phyloP scores from a whole-genome alignment of 2,113 vertebrate species.

The Petaurus breviceps region DNA sequence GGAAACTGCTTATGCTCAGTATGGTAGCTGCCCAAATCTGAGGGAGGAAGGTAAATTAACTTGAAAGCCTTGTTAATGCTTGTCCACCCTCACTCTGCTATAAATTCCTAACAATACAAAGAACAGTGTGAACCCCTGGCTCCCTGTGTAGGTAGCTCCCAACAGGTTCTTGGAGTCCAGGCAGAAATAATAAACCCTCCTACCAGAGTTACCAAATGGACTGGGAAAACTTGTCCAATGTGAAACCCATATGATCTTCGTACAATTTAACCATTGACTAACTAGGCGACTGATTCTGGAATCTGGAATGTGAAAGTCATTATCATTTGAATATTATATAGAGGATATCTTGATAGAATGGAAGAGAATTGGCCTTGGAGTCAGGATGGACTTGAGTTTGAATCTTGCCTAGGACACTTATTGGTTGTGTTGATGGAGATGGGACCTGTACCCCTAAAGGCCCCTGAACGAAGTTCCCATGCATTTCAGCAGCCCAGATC shows the following conservation, averaged over 20 bases:
- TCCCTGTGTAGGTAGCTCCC: background rate
- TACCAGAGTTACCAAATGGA: background rate
- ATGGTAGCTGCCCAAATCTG: background rate
- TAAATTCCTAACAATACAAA: background rate
- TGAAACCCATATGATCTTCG: background rate
- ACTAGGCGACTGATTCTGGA: background rate
- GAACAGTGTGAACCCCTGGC: background rate
- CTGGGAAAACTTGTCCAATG: background rate
- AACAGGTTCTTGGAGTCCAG: background rate
- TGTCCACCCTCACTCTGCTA: background rate
- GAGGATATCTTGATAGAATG: background rate
- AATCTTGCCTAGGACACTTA: background rate
- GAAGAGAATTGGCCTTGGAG: background rate
- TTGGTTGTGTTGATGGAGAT: background rate
- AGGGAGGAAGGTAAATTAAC: background rate
- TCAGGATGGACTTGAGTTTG: background rate
- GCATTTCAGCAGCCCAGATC: too few relatives aligned
- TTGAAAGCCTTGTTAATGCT: background rate
- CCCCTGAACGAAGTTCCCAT: too few relatives aligned
- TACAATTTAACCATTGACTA: background rate
- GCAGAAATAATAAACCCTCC: background rate
- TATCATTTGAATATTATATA: background rate
- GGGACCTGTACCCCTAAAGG: too few relatives aligned
- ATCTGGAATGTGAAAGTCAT: background rate
- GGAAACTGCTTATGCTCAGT: background rate